Base-by-base conservation (phyloP, 2,113 vertebrate genomes). In the Acrocephalus kingi region DNA sequence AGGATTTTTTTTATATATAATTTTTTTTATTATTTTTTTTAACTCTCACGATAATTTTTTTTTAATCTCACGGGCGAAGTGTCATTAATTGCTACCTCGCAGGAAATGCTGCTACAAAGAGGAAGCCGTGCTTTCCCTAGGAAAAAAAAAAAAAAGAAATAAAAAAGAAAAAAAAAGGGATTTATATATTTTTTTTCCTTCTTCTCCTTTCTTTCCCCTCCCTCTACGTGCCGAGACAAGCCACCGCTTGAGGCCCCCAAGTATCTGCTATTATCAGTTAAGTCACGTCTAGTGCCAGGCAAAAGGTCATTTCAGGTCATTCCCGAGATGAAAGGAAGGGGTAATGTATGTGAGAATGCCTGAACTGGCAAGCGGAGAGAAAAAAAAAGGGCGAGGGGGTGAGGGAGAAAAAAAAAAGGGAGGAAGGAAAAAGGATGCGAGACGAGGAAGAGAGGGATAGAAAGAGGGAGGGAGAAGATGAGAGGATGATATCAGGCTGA, bases 281-380 rank as follows among this genome's bases (percentile, higher is more conserved):
- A 98, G 97, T 98, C 98, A 98, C 98, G 98, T 98, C 97, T 97
- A 92, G 93, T 97, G 97, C 98, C 97, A 97, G 97, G 97, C 96
- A 96, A 98, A 98, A 98, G 98, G 98, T 98, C 98, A 98, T 97
- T 97, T 96, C 97, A 97, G 98, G 98, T 98, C 98, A 98, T 90
- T 81, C 92, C 93, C 35, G 96, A 98, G 97, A 98, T 97, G 97
- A 98, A 98, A 98, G 97, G 96, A 97, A 94, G 23, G 96, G 95
- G 96, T 97, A 96, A 98, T 96, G 96, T 96, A 97, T 97, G 97
- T 95, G 97, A 97, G 97, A 97, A 97, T 97, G 95, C 96, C 96
- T 91, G 91, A 92, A 96, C 77, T 89, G 93, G 93, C 91, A 49
- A 77, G 96, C 92, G 43, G 35, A 48, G 93, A 87, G 78, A 49